Evolutionary conservation across 2,113 vertebrate species (phyloP), one percentile per base, ranked within the genome.

Genomic region (Leucopsar rothschildi): DNA sequence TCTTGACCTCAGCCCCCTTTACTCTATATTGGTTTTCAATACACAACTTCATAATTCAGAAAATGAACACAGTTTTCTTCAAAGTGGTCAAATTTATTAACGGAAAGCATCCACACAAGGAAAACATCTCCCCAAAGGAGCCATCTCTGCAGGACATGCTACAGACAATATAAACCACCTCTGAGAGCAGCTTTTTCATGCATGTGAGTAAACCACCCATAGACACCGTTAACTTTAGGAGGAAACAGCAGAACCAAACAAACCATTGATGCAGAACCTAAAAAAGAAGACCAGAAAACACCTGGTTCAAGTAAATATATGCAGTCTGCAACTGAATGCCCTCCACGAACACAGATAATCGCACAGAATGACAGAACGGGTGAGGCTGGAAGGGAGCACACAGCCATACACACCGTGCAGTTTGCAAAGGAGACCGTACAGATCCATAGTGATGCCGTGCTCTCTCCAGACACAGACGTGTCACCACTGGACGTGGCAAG

Each of bases 381-480:
- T 42, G 23, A 55, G 35, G 29, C 15, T 49, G 55, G 55, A 23
- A 42, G 35, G n/a, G 31, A 27, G 17, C 45, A 40, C 19, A 27
- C 0, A 1, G 42, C 47, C 76, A 24, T 3, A 29, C 12, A 56
- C 17, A 25, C 17, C 4, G 9, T 0, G 7, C 3, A 5, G 40
- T 49, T 25, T 50, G 11, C 27, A 72, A 73, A 76, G 56, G 28
- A 71, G 44, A 35, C 1, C 27, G 33, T 2, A 59, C 2, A 1
- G 52, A 20, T 20, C 56, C 7, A 15, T 1, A 7, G 33, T 1
- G 1, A 60, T 10, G 21, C n/a, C 0, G 0, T 22, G 29, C 28
- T 64, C 84, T 69, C 69, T 81, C 47, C 2, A 89, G 40, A 73
- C 1, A 3, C 55, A 52, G 60, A 86, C 0, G 0, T 8, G 50